A percentile compares a stretch with the other conserved stretches of the same genome.
phyloP scores from a whole-genome alignment of 2,113 vertebrate species.

The Pangasianodon hypophthalmus region DNA sequence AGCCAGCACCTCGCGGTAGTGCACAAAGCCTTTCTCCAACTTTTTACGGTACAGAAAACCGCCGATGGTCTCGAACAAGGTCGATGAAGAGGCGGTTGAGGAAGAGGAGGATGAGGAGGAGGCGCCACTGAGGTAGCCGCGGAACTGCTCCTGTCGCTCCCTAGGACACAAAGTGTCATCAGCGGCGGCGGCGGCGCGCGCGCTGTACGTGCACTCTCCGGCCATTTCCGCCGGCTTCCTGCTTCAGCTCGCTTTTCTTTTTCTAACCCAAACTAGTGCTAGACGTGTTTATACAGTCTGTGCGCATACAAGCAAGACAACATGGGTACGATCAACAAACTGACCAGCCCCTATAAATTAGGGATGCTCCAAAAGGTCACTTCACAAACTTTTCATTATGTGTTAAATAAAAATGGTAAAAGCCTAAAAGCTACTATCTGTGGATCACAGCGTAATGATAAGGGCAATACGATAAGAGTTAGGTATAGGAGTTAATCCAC shows the following conservation, averaged over 20 bases:
- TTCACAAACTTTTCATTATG: background rate
- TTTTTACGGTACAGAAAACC: slow-evolving; percentile 78
- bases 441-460: too few species aligned
- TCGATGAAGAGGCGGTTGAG: slow-evolving; percentile 57
- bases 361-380: background rate
- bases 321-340: slow-evolving; percentile 22
- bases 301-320: background rate
- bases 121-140: slow-evolving; percentile 48
- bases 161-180: slow-evolving; percentile 60
- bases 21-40: slow-evolving; percentile 74
- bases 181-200: slow-evolving; percentile 43
- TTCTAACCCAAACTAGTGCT: slow-evolving; percentile 15
- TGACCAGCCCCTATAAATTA: background rate
- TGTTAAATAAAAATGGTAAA: background rate
- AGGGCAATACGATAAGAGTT: background rate
- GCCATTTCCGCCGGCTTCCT: slow-evolving; percentile 70
- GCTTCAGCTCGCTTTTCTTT: slow-evolving; percentile 23
- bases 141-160: slow-evolving; percentile 48
- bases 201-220: slow-evolving; percentile 62
- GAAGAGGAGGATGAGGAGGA: slow-evolving; percentile 24
- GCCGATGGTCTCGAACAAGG: slow-evolving; percentile 74
- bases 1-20: slow-evolving; percentile 77
- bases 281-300: slow-evolving; percentile 18
- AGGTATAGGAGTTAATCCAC: background rate
- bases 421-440: background rate